A percentile compares a stretch with the other conserved stretches of the same genome.
Evolutionary conservation across 2,888 invertebrate species (phyloP).

Genomic region (Drosophila basisetae): DNA sequence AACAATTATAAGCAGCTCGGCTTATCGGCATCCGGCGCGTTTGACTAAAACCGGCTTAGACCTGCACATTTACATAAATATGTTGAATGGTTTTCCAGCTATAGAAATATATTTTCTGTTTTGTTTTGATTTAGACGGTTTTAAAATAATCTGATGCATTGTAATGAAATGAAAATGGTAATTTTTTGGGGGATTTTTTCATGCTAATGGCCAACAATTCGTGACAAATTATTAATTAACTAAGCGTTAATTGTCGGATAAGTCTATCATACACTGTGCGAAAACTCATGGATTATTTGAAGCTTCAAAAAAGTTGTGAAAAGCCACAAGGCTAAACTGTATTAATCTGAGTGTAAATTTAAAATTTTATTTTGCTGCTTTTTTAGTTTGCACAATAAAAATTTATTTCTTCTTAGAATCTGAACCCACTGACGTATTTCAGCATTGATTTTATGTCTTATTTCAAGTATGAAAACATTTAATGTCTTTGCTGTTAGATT

Average conservation of each 20-base stretch:
- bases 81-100: neutral
- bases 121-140: neutral
- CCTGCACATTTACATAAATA: constrained; percentile 36
- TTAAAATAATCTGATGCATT: neutral
- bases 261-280: neutral
- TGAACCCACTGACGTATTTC: neutral
- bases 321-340: neutral
- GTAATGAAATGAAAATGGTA: neutral
- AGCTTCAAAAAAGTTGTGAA: neutral
- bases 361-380: neutral
- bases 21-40: neutral
- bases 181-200: neutral
- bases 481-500: neutral
- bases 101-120: neutral
- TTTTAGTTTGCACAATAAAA: neutral
- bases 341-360: neutral
- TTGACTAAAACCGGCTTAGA: constrained; percentile 68
- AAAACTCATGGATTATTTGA: neutral
- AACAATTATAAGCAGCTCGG: constrained; percentile 4
- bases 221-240: neutral
- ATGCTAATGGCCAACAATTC: constrained; percentile 1
- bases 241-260: constrained; percentile 6
- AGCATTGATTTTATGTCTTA: neutral
- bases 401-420: neutral
- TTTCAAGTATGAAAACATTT: constrained; percentile 7